Evolutionary conservation across 2,888 invertebrate species (phyloP).

Genomic region (Tenthredo mesomela): DNA sequence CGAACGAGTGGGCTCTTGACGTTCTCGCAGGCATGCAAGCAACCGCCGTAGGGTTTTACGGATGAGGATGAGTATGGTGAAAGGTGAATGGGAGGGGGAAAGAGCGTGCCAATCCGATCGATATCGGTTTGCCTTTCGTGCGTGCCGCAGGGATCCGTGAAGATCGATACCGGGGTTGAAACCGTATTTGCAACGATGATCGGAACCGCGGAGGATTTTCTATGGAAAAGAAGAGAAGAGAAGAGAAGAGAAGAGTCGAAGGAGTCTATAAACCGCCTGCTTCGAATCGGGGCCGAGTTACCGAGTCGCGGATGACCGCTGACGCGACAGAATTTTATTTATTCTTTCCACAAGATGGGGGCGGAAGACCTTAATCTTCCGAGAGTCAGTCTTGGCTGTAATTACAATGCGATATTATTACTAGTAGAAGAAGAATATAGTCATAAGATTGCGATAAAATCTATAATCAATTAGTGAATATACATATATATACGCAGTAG

Average conservation of each 20-base stretch:
- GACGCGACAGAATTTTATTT: constrained; percentile 19
- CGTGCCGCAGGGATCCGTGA: constrained; percentile 25
- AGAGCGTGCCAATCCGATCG: constrained; percentile 31
- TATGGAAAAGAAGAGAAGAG: neutral
- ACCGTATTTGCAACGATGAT: constrained; percentile 16
- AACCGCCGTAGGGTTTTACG: constrained; percentile 32
- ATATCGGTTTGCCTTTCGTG: constrained; percentile 44
- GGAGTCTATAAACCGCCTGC: neutral
- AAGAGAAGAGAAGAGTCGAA: neutral
- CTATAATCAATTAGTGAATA: neutral
- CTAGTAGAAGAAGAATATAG: neutral
- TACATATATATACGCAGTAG: neutral
- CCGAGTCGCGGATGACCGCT: constrained; percentile 27
- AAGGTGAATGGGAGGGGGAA: neutral
- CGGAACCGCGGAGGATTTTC: neutral
- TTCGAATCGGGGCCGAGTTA: constrained; percentile 8
- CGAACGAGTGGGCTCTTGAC: constrained; percentile 43
- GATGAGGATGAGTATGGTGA: constrained; percentile 3
- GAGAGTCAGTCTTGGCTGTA: neutral
- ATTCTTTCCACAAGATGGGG: neutral
- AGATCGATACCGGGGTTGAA: constrained; percentile 21
- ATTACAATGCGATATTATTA: neutral
- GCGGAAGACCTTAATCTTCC: neutral
- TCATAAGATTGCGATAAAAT: neutral
- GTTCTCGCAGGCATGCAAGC: constrained; percentile 33